phyloP scores from a whole-genome alignment of 2,113 vertebrate species.

The Sinocyclocheilus anshuiensis region DNA sequence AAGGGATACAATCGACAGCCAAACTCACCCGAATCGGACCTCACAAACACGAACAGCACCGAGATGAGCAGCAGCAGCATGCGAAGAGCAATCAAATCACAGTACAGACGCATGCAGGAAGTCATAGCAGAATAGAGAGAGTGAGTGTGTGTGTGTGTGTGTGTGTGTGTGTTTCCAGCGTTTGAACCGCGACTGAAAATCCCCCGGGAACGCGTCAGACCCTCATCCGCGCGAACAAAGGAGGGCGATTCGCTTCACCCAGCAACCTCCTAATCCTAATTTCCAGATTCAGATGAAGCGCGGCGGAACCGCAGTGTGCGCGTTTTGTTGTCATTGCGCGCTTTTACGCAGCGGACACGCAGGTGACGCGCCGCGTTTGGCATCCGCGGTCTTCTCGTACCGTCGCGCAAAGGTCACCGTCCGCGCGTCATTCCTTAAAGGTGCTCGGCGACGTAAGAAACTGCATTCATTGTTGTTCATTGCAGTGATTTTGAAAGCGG shows the following conservation, averaged over 20 bases:
- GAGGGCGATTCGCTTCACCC: slow-evolving; percentile 45
- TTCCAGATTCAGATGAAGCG: slow-evolving; percentile 66
- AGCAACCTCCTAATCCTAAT: slow-evolving; percentile 70
- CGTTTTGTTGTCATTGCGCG: slow-evolving; percentile 57
- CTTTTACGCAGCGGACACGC: slow-evolving; percentile 51
- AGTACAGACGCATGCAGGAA: slow-evolving; percentile 70
- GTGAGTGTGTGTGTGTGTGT: slow-evolving; percentile 38
- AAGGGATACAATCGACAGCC: neutral
- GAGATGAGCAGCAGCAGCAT: slow-evolving; percentile 59
- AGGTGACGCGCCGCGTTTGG: slow-evolving; percentile 62
- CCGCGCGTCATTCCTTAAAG: neutral
- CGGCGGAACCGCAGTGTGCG: slow-evolving; percentile 49
- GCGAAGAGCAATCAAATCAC: slow-evolving; percentile 64
- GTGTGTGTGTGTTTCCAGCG: slow-evolving; percentile 39
- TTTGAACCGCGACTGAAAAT: slow-evolving; percentile 43
- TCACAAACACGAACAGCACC: slow-evolving; percentile 53
- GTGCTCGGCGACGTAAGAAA: neutral
- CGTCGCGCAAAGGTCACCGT: neutral
- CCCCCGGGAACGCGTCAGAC: slow-evolving; percentile 51
- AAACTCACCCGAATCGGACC: slow-evolving; percentile 71
- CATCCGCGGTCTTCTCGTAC: neutral
- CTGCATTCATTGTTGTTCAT: neutral
- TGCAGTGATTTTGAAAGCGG: slow-evolving; percentile 34
- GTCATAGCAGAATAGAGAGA: slow-evolving; percentile 70
- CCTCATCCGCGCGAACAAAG: slow-evolving; percentile 68